These are phyloP conservation scores for Crocuta crocuta DNA, from an alignment of 2,113 vertebrate species.

Conservation along the genomic window DNA sequence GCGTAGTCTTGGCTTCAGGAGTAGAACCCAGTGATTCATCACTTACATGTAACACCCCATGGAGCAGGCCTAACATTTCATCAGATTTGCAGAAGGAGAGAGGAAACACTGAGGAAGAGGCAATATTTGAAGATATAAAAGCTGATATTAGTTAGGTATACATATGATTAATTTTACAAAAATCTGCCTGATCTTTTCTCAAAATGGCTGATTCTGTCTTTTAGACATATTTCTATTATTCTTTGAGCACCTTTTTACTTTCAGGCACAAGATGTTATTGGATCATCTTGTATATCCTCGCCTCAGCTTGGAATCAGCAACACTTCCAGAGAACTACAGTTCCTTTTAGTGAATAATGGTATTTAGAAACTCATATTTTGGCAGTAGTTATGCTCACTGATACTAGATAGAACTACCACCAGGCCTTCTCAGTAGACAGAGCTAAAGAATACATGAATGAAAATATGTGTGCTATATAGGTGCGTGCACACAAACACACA, in stretches of 20 bases:
- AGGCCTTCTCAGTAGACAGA: conserved; percentile 6
- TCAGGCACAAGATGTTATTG: background rate
- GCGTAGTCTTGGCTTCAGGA: no score
- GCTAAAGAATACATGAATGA: background rate
- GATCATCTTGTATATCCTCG: background rate
- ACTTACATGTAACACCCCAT: no score
- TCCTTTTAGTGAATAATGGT: background rate
- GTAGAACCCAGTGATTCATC: no score
- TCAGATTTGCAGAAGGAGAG: background rate
- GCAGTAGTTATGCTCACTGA: background rate
- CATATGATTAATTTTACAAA: background rate
- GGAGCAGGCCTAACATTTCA: background rate
- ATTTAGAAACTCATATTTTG: background rate
- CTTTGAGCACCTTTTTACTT: background rate
- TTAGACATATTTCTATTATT: background rate
- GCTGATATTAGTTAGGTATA: background rate
- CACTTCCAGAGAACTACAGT: background rate
- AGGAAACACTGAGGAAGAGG: background rate
- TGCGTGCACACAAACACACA: background rate
- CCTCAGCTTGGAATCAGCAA: background rate
- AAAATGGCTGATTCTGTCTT: background rate
- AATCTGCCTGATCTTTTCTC: background rate
- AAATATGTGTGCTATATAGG: background rate
- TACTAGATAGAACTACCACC: background rate
- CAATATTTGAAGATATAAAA: background rate